A percentile compares a stretch with the other conserved stretches of the same genome.
phyloP scores from a whole-genome alignment of 2,797 vertebrate species.

The Zalophus californianus region DNA sequence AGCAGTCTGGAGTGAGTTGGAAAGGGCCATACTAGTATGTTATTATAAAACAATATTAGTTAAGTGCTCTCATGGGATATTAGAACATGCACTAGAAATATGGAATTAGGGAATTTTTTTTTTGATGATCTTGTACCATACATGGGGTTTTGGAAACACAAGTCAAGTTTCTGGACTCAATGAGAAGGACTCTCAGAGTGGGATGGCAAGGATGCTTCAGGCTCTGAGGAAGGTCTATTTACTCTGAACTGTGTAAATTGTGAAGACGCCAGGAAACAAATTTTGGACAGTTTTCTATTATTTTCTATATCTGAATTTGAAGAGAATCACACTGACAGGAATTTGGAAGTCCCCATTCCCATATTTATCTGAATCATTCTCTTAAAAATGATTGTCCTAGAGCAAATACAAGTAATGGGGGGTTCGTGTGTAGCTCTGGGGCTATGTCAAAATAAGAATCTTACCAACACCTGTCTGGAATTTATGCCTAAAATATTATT shows the following conservation, averaged over 20 bases:
- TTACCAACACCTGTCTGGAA: not conserved
- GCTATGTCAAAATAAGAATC: not conserved
- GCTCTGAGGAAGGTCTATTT: not conserved
- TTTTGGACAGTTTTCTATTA: not conserved
- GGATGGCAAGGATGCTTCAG: not conserved
- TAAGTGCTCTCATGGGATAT: not conserved
- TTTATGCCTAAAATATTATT: not conserved
- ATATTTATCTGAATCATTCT: not conserved
- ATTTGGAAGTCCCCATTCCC: not conserved
- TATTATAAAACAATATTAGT: not conserved
- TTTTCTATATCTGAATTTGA: not conserved
- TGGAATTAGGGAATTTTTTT: not conserved
- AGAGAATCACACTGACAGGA: not conserved
- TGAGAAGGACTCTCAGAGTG: not conserved
- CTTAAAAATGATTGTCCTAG: not conserved
- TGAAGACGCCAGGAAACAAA: not conserved
- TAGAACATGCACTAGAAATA: not conserved
- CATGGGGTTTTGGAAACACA: not conserved
- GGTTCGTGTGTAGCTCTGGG: not conserved
- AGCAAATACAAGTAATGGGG: not conserved
- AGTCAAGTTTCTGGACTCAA: not conserved
- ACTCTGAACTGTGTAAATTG: too few relatives aligned
- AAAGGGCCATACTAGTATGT: not conserved
- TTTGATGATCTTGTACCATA: not conserved
- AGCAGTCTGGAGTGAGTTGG: not conserved